Percentiles rank a stretch among this genome's conserved stretches.
Evolutionary conservation across 1,140 invertebrate species (phyloP).

Genomic region (Leptonema lineaticorne): DNA sequence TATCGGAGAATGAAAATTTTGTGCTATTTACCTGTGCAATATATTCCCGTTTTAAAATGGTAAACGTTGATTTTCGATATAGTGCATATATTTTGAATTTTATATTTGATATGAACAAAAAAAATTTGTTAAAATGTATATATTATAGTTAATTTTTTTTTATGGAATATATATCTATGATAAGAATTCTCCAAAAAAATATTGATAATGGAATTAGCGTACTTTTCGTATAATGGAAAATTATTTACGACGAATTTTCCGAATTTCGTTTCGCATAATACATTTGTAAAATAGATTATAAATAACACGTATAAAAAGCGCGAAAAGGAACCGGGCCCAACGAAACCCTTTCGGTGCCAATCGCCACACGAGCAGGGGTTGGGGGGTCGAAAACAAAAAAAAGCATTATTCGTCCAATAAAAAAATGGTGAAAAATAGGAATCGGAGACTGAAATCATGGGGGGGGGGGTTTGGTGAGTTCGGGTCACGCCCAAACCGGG

Average conservation of each 20-base stretch:
- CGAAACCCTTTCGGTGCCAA: conserved; percentile 6
- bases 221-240: conserved; percentile 22
- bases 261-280: conserved; percentile 17
- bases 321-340: conserved; percentile 6
- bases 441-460: background rate
- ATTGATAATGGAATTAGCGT: too few species aligned
- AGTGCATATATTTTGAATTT: too few species aligned
- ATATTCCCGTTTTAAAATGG: background rate
- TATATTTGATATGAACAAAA: too few species aligned
- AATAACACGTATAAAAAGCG: too few species aligned
- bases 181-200: too few species aligned
- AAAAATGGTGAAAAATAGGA: conserved; percentile 41
- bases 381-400: conserved; percentile 17
- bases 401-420: conserved; percentile 40
- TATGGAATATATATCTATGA: too few species aligned
- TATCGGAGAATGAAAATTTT: background rate
- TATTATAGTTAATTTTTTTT: too few species aligned
- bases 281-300: too few species aligned
- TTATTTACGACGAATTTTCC: conserved; percentile 27
- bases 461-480: background rate
- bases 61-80: too few species aligned
- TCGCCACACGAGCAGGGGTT: background rate
- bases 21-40: too few species aligned
- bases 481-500: conserved; percentile 36
- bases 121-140: too few species aligned